Base-by-base conservation (phyloP, 2,797 vertebrate genomes). In the Pyrocephalus nanus region DNA sequence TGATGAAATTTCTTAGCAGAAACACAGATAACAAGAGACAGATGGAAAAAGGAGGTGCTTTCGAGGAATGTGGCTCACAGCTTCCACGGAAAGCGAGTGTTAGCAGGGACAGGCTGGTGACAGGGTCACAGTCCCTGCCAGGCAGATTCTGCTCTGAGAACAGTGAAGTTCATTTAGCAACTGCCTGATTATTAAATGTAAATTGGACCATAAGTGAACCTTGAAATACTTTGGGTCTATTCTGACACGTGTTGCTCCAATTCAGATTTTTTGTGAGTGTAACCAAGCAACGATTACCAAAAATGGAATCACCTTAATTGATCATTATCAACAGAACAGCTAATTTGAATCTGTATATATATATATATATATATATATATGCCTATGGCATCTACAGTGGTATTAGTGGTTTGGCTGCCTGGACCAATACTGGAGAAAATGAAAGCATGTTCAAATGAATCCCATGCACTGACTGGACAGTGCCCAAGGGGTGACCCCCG, bases 181-280 rank as follows among this genome's bases (percentile, higher is more conserved):
- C 67, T 92, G 53, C 58, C 53, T 82, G 50, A 66, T 76, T 90
- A 90, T 85, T 86, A 91, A 88, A 90, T 82, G 51, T 72, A 86
- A 89, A 91, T 65, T 72, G 54, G 60, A 71, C 62, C 57, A 25
- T 32, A 91, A 95, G 23, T 32, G 71, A 95, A 74, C 27, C 45
- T 71, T 71, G 71, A 89, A 87, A 82, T 73, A 70, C 27, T 61
- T 77, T 36, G 71, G 27, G 48, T 40, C 53, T 93, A 19, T 74
- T 92, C 60, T 77, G 71, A 83, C n/a, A 69, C 27, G 6, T 20
- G 17, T 81, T 81, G 69, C 54, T 85, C 22, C 30, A 50, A 53
- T 50, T 85, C 53, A 38, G 48, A 26, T 36, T 72, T 70, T 77
- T 38, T 79, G 6, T 60, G 64, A 86, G 30, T 21, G 23, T 21